phyloP scores from a whole-genome alignment of 2,113 vertebrate species.

The Anas platyrhynchos region DNA sequence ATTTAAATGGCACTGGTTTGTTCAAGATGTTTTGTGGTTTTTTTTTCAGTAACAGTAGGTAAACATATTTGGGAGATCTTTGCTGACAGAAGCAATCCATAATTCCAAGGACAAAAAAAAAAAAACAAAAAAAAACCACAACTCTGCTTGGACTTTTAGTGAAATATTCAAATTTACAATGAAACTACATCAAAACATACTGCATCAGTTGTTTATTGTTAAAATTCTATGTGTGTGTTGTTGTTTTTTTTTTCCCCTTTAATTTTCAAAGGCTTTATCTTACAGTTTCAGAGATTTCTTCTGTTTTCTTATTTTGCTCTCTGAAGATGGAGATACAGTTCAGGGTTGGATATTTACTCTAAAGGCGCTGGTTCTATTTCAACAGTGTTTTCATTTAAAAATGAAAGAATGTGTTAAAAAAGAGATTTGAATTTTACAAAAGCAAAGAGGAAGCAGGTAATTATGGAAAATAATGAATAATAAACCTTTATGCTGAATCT shows the following conservation, averaged over 20 bases:
- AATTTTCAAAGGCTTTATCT: background rate
- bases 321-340: background rate
- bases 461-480: background rate
- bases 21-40: background rate
- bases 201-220: background rate
- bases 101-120: background rate
- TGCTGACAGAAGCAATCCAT: background rate
- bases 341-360: background rate
- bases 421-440: background rate
- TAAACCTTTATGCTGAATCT: background rate
- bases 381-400: background rate
- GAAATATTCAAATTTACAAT: background rate
- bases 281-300: background rate
- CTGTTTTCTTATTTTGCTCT: background rate
- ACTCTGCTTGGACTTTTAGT: background rate
- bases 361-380: background rate
- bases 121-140: rapidly evolving
- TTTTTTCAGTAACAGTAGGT: background rate
- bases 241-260: background rate
- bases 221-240: no score
- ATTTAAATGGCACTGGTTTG: background rate
- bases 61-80: background rate
- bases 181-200: background rate
- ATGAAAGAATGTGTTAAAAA: background rate
- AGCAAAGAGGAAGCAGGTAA: background rate